A percentile compares a stretch with the other conserved stretches of the same genome.
Conservation (phyloP, 2,797 vertebrate genomes). For the Eurystomus glaucurus region DNA sequence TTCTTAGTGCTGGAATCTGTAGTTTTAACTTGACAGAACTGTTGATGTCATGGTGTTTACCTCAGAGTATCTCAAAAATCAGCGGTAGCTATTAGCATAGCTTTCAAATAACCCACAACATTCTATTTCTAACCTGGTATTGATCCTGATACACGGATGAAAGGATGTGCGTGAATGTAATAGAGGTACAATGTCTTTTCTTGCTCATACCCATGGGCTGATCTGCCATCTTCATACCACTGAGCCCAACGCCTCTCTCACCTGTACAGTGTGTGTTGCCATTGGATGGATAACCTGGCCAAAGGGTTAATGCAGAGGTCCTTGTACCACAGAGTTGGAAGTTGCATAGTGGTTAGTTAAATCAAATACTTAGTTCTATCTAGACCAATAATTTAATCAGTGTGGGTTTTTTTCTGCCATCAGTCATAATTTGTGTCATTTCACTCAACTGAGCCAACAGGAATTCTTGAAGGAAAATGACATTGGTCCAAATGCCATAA, state of each 20-base stretch:
- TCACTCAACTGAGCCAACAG: neutral
- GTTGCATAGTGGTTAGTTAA: neutral
- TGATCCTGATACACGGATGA: neutral
- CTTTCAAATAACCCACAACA: neutral
- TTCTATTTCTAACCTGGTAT: neutral
- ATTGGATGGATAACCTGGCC: neutral
- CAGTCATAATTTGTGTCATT: neutral
- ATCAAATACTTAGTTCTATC: neutral
- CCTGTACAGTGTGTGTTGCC: neutral
- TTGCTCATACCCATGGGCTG: neutral
- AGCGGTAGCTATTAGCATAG: neutral
- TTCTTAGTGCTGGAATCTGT: neutral
- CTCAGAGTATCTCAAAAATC: neutral
- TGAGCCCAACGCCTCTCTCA: neutral
- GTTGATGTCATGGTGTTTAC: neutral
- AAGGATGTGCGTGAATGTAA: neutral
- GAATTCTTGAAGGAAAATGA: neutral
- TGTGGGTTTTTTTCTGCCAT: neutral
- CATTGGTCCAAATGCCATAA: neutral
- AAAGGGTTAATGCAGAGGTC: neutral
- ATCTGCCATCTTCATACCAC: neutral
- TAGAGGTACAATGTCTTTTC: neutral
- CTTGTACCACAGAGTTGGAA: neutral
- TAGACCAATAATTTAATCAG: neutral
- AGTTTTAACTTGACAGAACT: neutral